A percentile compares a stretch with the other conserved stretches of the same genome.
phyloP scores from a whole-genome alignment of 2,888 invertebrate species.

The Euclidia mi region DNA sequence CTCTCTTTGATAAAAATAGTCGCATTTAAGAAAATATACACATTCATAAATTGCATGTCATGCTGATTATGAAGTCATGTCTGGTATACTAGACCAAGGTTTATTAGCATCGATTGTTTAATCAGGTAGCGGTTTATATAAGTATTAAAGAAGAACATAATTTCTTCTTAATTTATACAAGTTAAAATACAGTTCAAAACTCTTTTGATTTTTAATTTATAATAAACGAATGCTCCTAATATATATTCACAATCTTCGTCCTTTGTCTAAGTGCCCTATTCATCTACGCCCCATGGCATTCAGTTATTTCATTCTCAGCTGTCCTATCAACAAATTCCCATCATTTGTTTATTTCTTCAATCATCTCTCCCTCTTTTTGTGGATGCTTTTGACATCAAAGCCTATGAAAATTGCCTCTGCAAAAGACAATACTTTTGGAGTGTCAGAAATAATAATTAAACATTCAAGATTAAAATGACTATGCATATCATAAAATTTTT shows the following conservation, averaged over 20 bases:
- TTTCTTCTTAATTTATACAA: neutral
- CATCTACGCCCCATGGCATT: conserved; percentile 22
- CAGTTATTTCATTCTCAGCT: conserved; percentile 26
- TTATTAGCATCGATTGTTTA: too few relatives aligned
- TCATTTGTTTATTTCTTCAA: conserved; percentile 32
- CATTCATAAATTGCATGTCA: too few relatives aligned
- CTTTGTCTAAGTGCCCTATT: conserved; percentile 3
- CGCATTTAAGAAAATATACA: too few relatives aligned
- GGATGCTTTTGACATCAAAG: neutral
- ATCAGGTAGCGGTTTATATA: too few relatives aligned
- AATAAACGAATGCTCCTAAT: conserved; percentile 15
- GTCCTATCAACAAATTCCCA: conserved; percentile 23
- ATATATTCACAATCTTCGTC: conserved; percentile 24
- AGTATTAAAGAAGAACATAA: too few relatives aligned
- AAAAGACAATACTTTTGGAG: neutral
- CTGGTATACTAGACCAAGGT: too few relatives aligned
- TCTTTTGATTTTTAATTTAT: neutral
- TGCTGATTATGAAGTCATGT: too few relatives aligned
- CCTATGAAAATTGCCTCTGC: neutral
- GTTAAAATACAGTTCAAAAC: neutral
- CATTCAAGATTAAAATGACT: too few relatives aligned
- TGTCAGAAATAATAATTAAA: neutral
- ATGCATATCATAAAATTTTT: too few relatives aligned
- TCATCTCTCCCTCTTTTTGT: conserved; percentile 15
- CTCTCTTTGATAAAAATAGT: too few relatives aligned